Base-by-base conservation (phyloP, 2,797 vertebrate species). In the Sphenodon punctatus region DNA sequence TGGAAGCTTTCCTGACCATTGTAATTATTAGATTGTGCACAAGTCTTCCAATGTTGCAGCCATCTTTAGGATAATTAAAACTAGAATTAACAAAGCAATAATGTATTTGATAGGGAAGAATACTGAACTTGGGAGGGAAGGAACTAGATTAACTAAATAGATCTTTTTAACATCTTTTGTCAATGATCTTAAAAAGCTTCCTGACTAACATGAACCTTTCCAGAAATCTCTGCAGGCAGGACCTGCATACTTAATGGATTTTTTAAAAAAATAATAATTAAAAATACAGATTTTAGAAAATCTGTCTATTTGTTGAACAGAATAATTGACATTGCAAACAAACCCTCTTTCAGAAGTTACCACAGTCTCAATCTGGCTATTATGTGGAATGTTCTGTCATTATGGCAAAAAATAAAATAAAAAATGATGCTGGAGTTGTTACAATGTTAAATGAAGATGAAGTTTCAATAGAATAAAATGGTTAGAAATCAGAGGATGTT, bases 371-470 rank as follows among this genome's bases (percentile, higher is more conserved):
- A 3, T 17, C 11, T 19, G 25, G 38, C 36, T 42, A 58, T 69
- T 41, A 63, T 8, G 2, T 13, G 45, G 39, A 12, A 30, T 36
- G 73, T 61, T 42, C 41, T 80, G 32, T 12, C 1, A 1, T 17
- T 60, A 5, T 27, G 69, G 32, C 16, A 82, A 76, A n/a, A 59
- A 41, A 39, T 5, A n/a, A n/a, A n/a, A n/a, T n/a, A 41, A 60
- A 59, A 49, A 11, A 41, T 68, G 70, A 67, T 53, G 69, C 78
- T 79, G 46, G 84, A 78, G 88, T 36, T 55, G 46, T 55, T 89
- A 63, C 10, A 25, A 53, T 76, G 91, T 67, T 67, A 78, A 83
- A 61, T 1, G 13, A 30, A 20, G 73, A n/a, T 59, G 59, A 27
- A 69, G 66, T 46, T 75, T 49, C 36, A 42, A 8, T 30, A 41